A percentile compares a stretch with the other conserved stretches of the same genome.
Evolutionary conservation across 2,113 vertebrate species (phyloP).

Genomic region (Ceratotherium simum): DNA sequence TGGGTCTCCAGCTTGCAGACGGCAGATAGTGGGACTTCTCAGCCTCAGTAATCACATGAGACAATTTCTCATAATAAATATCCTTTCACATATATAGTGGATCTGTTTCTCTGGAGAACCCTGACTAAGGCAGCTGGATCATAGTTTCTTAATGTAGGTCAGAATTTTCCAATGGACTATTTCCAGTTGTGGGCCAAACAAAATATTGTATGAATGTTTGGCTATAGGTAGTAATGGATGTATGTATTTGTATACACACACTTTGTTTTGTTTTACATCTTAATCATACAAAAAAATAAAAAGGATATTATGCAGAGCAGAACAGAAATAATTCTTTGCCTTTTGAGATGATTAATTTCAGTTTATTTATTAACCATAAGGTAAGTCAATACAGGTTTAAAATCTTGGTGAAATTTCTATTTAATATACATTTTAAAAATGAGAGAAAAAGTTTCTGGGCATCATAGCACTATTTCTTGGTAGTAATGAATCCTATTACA

Average conservation of each 20-base stretch:
- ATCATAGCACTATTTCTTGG: constrained; percentile 5
- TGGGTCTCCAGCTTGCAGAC: not conserved
- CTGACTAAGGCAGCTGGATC: not conserved
- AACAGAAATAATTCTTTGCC: not conserved
- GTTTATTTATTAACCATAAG: not conserved
- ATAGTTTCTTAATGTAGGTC: not conserved
- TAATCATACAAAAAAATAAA: not conserved
- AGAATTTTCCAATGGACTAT: not conserved
- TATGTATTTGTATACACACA: not conserved
- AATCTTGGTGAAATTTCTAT: not conserved
- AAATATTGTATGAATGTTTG: not conserved
- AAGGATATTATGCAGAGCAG: not conserved
- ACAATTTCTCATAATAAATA: not conserved
- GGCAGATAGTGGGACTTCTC: not conserved
- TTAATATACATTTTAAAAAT: not conserved
- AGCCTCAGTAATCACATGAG: not conserved
- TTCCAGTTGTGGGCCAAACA: not conserved
- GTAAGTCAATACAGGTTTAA: not conserved
- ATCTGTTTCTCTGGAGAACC: not conserved
- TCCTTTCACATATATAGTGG: not conserved
- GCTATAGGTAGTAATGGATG: not conserved
- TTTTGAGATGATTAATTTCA: not conserved
- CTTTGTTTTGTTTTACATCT: not conserved
- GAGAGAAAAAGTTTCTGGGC: not conserved
- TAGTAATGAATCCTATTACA: constrained; percentile 60